These are phyloP conservation scores for Omphaloscelis lunosa DNA, from an alignment of 2,888 invertebrate species.

Conservation along the genomic window DNA sequence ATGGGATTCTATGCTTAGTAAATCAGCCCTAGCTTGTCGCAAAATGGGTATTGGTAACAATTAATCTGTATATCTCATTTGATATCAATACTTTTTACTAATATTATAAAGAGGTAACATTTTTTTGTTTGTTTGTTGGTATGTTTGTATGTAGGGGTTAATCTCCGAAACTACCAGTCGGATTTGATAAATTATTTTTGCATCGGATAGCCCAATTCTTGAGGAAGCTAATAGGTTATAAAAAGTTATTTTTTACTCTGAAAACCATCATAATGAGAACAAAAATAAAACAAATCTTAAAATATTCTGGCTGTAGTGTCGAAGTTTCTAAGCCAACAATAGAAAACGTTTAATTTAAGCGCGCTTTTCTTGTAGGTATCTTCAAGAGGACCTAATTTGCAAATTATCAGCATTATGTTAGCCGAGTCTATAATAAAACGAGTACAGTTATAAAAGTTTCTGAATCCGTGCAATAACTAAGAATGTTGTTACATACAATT, in stretches of 20 bases:
- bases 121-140: too few relatives aligned
- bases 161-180: too few relatives aligned
- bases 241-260: neutral
- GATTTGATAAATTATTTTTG: too few relatives aligned
- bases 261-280: neutral
- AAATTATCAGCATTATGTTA: neutral
- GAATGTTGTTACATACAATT: constrained; percentile 46
- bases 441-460: constrained; percentile 9
- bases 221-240: too few relatives aligned
- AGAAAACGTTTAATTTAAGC: neutral
- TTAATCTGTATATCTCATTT: neutral
- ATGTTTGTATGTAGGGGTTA: too few relatives aligned
- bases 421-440: neutral
- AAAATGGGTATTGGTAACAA: neutral
- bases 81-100: too few relatives aligned
- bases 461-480: constrained; percentile 33
- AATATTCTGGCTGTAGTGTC: neutral
- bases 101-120: too few relatives aligned
- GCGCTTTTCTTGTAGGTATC: neutral
- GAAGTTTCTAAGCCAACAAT: neutral
- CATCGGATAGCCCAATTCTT: too few relatives aligned
- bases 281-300: neutral
- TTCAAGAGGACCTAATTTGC: too few relatives aligned
- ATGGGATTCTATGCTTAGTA: neutral
- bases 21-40: neutral